Base-by-base conservation (phyloP, 2,888 invertebrate genomes). In the Eristalinus aeneus region DNA sequence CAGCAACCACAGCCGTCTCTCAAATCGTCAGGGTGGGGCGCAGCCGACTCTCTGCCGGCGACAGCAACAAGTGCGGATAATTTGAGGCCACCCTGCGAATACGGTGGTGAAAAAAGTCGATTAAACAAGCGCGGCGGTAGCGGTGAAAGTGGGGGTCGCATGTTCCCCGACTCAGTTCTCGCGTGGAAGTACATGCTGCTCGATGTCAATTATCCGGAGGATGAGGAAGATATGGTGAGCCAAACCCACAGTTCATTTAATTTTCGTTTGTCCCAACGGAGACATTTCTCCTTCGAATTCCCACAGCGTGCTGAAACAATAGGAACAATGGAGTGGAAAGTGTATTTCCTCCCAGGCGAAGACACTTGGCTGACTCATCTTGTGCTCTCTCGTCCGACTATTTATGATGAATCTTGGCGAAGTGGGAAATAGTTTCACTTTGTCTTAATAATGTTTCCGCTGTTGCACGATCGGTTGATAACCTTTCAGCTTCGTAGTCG, bases 141-240 rank as follows among this genome's bases (percentile, higher is more conserved):
- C 8, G 46, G 87, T 79, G 88, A 89, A 89, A 88, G 87, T 76
- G 86, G 54, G 16, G 31, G 60, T 71, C 67, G n/a, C 12, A 78
- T 89, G 68, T 77, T 90, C 20, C 89, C 91, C 34, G 89, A 89
- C 67, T 90, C 91, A 53, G 92, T 93, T 79, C 88, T 91, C 88
- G 92, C 91, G 12, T 93, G 93, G 93, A 92, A 92, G 85, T 90
- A 89, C 73, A 89, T 90, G 89, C 89, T 93, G 39, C 89, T 91
- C 88, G 88, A 91, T 89, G 90, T 90, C 68, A 90, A 91, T 88
- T 91, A 90, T 73, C 89, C 91, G 64, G 93, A 93, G 88, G 93
- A 93, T 89, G 93, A 93, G 89, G 93, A 93, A 90, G 93, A 93
- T 86, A 90, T 93, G 92, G 93, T 93, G 87, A 92, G 93, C 90